Conservation (phyloP, 2,797 vertebrate genomes). For the Alectoris magna region DNA sequence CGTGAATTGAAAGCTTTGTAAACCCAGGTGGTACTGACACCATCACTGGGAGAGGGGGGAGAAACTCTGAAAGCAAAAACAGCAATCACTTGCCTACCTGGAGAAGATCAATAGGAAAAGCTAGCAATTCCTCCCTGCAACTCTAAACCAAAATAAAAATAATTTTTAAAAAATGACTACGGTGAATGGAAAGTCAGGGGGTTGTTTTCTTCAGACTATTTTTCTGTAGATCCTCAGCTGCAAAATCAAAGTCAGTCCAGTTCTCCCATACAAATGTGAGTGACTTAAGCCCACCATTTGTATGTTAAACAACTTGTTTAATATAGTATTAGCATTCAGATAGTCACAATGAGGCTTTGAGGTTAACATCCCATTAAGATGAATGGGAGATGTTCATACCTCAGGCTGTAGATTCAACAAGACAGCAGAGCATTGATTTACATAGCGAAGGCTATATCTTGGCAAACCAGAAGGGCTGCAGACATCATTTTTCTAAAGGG, state of each 20-base stretch:
- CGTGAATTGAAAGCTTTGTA: neutral
- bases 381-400: slow-evolving; percentile 51
- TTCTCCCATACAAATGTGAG: neutral
- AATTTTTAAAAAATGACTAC: neutral
- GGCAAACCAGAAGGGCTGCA: slow-evolving; percentile 18
- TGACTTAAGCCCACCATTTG: slow-evolving; percentile 7
- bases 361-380: slow-evolving; percentile 49
- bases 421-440: slow-evolving; percentile 31
- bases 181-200: neutral
- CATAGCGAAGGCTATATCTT: neutral
- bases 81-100: neutral
- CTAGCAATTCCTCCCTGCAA: neutral
- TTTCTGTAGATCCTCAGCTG: neutral
- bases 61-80: neutral
- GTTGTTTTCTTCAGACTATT: neutral
- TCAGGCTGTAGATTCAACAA: slow-evolving; percentile 48
- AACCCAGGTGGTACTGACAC: neutral
- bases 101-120: neutral
- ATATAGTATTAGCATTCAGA: slow-evolving; percentile 56
- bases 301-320: slow-evolving; percentile 41
- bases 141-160: neutral
- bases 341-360: slow-evolving; percentile 67
- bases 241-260: neutral
- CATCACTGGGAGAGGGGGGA: neutral
- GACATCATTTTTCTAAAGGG: neutral